Evolutionary conservation across 1,140 invertebrate genomes (phyloP), one percentile per base, ranked within the genome.

Genomic region (Babylonia areolata): DNA sequence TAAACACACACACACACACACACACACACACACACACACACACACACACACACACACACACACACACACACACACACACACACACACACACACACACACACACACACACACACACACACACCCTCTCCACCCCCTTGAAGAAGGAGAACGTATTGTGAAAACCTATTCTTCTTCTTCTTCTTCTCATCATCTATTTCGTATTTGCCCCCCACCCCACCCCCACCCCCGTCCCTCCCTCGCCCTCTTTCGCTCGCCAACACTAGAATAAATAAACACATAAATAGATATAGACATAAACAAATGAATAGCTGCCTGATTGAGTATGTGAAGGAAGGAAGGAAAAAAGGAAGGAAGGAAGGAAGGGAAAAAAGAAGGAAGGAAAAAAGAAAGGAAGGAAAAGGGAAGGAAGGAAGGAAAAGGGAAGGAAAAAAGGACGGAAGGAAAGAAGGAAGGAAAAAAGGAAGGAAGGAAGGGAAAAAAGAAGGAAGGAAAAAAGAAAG

Each of bases 31-130:
- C 46, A 51, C 46, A 51, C 58, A 64, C 20, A 23, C 58, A 64
- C 58, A 64, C 58, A 64, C 58, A 64, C 58, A 64, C 58, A 64
- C 58, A 64, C 58, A 64, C 58, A 64, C 58, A 64, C 58, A 64
- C 58, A 3, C 6, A 64, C 58, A 64, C 58, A 64, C 58, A 64
- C 58, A 64, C 58, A 64, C 58, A 64, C 58, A 64, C 58, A 64
- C 58, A 64, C 58, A 64, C 58, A 11, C 58, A 64, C 58, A 64
- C 58, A 64, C 58, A 64, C 58, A 64, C 58, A 64, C 58, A 64
- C 9, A 11, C 58, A 11, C 58, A 11, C 58, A 11, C 58, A 64
- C 58, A 64, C 58, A 64, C 58, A 64, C 2, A 64, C 2, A 23
- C 58, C 15, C 17, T 51, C n/a, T n/a, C n/a, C n/a, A n/a, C n/a